A percentile compares a stretch with the other conserved stretches of the same genome.
Evolutionary conservation across 37 sponge, comb jelly and placozoan genomes (phyloP).

Genomic region (Hormiphora californensis): DNA sequence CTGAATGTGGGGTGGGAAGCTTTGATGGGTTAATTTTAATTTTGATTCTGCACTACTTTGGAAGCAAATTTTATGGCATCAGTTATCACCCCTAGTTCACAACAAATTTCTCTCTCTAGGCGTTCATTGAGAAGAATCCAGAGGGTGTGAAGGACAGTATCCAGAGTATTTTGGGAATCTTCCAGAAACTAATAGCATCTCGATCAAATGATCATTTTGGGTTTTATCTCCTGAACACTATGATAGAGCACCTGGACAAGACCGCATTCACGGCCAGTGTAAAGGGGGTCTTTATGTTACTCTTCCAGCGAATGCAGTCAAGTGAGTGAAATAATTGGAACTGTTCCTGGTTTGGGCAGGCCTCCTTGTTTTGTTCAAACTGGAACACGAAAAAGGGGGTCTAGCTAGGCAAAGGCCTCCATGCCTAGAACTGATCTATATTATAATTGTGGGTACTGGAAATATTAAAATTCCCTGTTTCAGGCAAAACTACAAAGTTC

Average conservation of each 20-base stretch:
- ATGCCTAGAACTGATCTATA: no score
- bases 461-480: not conserved
- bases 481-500: constrained; percentile 85
- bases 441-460: no score
- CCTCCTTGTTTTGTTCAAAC: no score
- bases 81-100: no score
- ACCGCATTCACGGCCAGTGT: constrained; percentile 58
- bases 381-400: no score
- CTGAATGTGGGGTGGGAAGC: no score
- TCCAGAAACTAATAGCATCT: constrained; percentile 94
- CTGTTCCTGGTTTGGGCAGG: no score
- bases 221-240: constrained; percentile 78
- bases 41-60: no score
- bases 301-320: constrained; percentile 87
- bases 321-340: constrained; percentile 41
- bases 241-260: constrained; percentile 69
- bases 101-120: no score
- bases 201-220: constrained; percentile 92
- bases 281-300: constrained; percentile 74
- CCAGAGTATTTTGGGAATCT: constrained; percentile 5
- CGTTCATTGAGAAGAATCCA: constrained; percentile 39
- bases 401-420: no score
- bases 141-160: constrained; percentile 48
- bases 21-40: no score
- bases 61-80: no score